Base-by-base conservation (phyloP, 2,113 vertebrate genomes). In the Azemiops feae region DNA sequence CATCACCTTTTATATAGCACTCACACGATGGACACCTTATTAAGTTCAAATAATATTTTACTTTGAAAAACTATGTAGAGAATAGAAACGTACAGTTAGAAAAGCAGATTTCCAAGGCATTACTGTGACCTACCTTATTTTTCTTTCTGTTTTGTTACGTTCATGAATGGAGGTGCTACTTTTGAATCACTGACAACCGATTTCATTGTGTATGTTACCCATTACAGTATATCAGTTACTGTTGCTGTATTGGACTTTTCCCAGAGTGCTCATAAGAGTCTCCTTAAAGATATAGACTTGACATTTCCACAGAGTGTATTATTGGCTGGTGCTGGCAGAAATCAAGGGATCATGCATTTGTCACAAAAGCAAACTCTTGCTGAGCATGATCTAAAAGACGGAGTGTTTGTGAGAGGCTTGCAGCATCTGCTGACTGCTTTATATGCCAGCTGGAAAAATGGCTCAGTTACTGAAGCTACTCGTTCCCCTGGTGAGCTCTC, bases 201-300 rank as follows among this genome's bases (percentile, higher is more conserved):
- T 96, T 96, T 97, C 87, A 45, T 43, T 81, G 74, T 81, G 34
- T 81, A 43, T 10, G 34, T 81, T 43, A 81, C 22, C 74, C 34
- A 43, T 22, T 81, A 81, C 94, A 93, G 91, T 86, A 53, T 91
- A 85, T 92, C 90, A 94, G 90, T 43, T 45, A 93, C 74, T 6
- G 60, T 89, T 93, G 50, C 85, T 96, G 87, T 54, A 96, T 96
- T 96, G 96, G 93, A 95, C 96, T 95, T 93, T 96, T 90, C 96
- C 39, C 52, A 94, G 93, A 96, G 93, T 53, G 89, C 90, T 95
- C 96, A 87, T 94, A 91, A 92, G 96, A 93, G 94, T 87, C 93
- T 96, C 74, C 95, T 97, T 96, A 91, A 92, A 89, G 94, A 93
- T 97, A 96, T 96, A 95, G 94, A 95, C 93, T 91, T 95, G 91